phyloP scores from a whole-genome alignment of 2,113 vertebrate genomes.

The Varanus salvator region DNA sequence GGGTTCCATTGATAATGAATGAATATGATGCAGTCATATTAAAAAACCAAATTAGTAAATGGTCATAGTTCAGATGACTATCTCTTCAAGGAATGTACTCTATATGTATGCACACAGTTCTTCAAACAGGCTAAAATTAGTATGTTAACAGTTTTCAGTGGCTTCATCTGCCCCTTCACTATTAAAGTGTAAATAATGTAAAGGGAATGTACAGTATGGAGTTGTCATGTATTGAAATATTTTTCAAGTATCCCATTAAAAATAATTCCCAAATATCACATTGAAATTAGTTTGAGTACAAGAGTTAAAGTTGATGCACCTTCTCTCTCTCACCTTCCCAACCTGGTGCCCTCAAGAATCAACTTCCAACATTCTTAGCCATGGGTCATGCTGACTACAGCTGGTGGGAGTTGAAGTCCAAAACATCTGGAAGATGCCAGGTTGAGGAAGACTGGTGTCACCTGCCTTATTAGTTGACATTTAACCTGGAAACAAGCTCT shows the following conservation, averaged over 20 bases:
- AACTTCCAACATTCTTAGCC: too few species aligned
- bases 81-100: not conserved
- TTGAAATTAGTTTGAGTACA: not conserved
- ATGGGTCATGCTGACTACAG: too few species aligned
- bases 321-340: too few species aligned
- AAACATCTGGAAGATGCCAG: too few species aligned
- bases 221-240: not conserved
- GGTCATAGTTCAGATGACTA: not conserved
- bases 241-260: not conserved
- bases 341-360: too few species aligned
- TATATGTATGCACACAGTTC: not conserved
- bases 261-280: too few species aligned
- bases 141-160: not conserved
- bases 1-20: too few species aligned
- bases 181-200: not conserved
- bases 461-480: too few species aligned
- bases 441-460: too few species aligned
- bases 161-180: not conserved
- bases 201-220: not conserved
- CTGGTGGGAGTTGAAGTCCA: too few species aligned
- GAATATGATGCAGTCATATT: not conserved
- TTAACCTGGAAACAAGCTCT: too few species aligned
- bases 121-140: not conserved
- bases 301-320: not conserved
- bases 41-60: not conserved